A percentile compares a stretch with the other conserved stretches of the same genome.
Conservation (phyloP, 2,797 vertebrate genomes). For the Cuniculus paca region DNA sequence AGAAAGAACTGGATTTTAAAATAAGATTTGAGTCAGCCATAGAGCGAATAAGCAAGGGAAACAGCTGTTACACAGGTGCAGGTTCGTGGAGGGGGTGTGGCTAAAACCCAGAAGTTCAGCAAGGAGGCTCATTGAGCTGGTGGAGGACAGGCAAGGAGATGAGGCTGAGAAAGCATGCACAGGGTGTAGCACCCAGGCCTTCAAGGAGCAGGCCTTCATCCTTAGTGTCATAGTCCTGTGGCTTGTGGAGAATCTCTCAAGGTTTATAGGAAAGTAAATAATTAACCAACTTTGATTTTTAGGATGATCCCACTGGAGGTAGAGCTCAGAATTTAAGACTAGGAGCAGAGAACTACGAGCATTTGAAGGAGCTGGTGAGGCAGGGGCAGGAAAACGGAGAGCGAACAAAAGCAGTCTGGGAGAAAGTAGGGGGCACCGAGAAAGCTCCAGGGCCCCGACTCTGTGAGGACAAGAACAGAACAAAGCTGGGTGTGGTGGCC, state of each 20-base stretch:
- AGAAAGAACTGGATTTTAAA: constrained; percentile 57
- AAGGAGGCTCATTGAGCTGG: neutral
- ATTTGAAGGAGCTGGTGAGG: neutral
- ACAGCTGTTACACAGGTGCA: neutral
- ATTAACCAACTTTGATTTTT: constrained; percentile 53
- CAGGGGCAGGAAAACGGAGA: neutral
- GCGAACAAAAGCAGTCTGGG: neutral
- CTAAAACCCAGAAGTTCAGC: neutral
- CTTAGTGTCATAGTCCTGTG: neutral
- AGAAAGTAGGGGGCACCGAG: neutral
- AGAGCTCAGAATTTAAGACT: constrained; percentile 26
- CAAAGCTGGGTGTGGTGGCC: neutral
- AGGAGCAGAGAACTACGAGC: neutral
- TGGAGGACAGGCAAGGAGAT: neutral
- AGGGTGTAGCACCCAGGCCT: neutral
- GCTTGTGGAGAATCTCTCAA: constrained; percentile 6
- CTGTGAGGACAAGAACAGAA: neutral
- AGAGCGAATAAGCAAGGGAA: neutral
- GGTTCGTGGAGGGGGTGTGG: neutral
- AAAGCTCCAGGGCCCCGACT: neutral
- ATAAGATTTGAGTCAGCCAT: constrained; percentile 34
- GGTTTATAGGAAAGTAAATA: constrained; percentile 7
- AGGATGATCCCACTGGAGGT: neutral
- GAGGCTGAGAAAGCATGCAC: neutral
- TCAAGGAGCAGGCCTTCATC: neutral